Evolutionary conservation across 2,113 vertebrate species (phyloP).

Genomic region (Channa argus): DNA sequence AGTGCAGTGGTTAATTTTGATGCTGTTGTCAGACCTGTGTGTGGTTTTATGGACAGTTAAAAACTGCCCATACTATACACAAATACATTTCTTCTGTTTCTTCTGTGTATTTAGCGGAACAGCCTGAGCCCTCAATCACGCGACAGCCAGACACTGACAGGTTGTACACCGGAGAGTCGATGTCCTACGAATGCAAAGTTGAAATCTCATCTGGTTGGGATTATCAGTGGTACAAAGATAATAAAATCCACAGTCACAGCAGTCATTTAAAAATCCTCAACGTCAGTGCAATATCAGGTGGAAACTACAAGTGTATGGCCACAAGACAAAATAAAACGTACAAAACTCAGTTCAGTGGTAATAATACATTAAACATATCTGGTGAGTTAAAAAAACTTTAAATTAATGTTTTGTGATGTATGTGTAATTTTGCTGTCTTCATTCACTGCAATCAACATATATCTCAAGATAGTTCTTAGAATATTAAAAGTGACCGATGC

Average conservation of each 20-base stretch:
- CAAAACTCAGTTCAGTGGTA: background rate
- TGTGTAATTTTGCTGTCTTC: background rate
- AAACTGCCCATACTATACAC: background rate
- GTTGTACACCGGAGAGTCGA: constrained; percentile 45
- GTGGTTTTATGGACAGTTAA: constrained; percentile 63
- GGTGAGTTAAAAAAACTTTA: constrained; percentile 43
- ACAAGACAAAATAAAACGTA: constrained; percentile 10
- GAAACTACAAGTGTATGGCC: constrained; percentile 41
- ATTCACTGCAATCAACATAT: background rate
- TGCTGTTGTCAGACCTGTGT: constrained; percentile 74
- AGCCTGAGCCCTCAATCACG: constrained; percentile 32
- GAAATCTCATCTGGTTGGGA: constrained; percentile 23
- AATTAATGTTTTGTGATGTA: background rate
- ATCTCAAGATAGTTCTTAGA: background rate
- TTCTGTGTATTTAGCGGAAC: constrained; percentile 12
- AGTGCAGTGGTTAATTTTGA: too few relatives aligned
- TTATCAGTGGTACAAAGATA: constrained; percentile 47
- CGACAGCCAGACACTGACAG: constrained; percentile 10
- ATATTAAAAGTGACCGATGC: background rate
- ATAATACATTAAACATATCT: background rate
- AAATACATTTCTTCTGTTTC: background rate
- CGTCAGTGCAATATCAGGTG: rapidly evolving
- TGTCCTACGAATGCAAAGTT: constrained; percentile 41
- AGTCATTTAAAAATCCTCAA: rapidly evolving
- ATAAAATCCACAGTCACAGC: rapidly evolving